These are phyloP conservation scores for Plotosus lineatus DNA, from an alignment of 2,113 vertebrate genomes.

Conservation along the genomic window DNA sequence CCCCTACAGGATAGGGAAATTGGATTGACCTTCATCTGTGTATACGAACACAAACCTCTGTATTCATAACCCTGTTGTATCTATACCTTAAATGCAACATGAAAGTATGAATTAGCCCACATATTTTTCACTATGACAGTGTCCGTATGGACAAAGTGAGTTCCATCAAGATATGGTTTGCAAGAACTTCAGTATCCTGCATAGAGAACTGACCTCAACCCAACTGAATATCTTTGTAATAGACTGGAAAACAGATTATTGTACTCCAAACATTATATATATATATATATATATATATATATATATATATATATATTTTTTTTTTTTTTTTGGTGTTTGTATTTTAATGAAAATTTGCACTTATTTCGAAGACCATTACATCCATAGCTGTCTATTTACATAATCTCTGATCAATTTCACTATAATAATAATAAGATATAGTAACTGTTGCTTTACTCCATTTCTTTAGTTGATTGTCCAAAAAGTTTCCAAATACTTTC, in stretches of 20 bases:
- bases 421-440: constrained; percentile 46
- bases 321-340: not conserved
- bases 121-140: too few species aligned
- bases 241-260: not conserved
- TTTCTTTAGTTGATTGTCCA: constrained; percentile 37
- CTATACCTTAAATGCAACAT: too few species aligned
- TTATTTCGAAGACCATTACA: not conserved
- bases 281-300: too few species aligned
- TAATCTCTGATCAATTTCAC: not conserved
- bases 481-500: constrained; percentile 57
- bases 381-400: not conserved
- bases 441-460: not conserved
- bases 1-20: too few species aligned
- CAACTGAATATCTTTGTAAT: not conserved
- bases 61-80: too few species aligned
- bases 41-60: too few species aligned
- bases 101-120: too few species aligned
- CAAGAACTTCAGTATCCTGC: too few species aligned
- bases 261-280: not conserved
- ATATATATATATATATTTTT: too few species aligned
- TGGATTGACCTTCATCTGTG: too few species aligned
- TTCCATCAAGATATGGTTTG: not conserved
- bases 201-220: not conserved
- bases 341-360: not conserved
- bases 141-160: not conserved